phyloP scores from a whole-genome alignment of 2,113 vertebrate species.

The Sebastes schlegelii region DNA sequence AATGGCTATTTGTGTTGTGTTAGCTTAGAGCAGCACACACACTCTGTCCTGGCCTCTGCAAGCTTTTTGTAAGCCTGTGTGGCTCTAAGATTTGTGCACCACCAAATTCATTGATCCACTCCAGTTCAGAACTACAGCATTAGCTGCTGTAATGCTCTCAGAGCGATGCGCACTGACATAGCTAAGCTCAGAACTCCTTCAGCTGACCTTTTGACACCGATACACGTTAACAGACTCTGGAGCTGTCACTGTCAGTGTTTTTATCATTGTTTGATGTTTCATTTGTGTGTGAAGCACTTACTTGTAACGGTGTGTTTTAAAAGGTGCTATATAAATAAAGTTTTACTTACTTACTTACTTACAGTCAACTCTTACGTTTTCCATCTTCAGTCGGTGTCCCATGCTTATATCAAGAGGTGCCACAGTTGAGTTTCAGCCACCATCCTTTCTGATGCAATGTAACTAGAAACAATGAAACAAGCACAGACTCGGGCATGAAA shows the following conservation, averaged over 20 bases:
- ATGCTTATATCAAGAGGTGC: background rate
- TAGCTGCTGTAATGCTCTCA: slow-evolving; percentile 21
- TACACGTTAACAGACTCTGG: no score
- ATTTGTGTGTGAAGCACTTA: no score
- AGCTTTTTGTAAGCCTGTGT: slow-evolving; percentile 69
- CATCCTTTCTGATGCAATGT: background rate
- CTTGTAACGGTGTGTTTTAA: no score
- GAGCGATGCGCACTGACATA: background rate
- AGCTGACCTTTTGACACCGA: slow-evolving; percentile 2
- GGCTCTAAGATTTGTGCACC: slow-evolving; percentile 75
- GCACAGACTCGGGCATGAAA: background rate
- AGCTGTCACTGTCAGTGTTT: background rate
- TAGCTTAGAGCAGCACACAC: slow-evolving; percentile 25
- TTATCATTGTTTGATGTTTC: no score
- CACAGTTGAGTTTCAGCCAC: background rate
- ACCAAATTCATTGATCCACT: slow-evolving; percentile 76
- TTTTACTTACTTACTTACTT: no score
- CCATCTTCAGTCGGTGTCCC: no score
- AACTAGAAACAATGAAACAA: background rate
- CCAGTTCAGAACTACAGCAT: slow-evolving; percentile 67
- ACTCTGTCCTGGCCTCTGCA: slow-evolving; percentile 45
- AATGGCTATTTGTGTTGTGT: slow-evolving; percentile 72
- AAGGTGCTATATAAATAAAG: no score
- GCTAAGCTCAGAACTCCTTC: slow-evolving; percentile 1
- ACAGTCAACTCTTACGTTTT: no score